Conservation (phyloP, 1,140 invertebrate species). For the Trichogramma pretiosum region DNA sequence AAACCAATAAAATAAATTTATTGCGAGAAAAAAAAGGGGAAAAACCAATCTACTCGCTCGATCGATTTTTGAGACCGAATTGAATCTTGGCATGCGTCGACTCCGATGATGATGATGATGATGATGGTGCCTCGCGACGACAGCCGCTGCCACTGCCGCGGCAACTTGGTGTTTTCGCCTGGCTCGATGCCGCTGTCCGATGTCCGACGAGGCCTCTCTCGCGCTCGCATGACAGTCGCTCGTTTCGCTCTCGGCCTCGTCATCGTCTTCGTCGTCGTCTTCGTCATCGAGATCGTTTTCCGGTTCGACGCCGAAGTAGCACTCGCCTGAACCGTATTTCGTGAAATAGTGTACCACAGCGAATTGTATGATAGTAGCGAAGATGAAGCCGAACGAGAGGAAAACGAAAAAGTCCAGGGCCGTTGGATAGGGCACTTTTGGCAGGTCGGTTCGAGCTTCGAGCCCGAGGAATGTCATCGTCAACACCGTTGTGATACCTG, state of each 20-base stretch:
- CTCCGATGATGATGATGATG: too few species aligned
- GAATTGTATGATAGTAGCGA: slow-evolving; percentile 80
- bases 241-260: neutral
- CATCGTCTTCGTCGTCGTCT: too few species aligned
- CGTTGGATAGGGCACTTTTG: slow-evolving; percentile 79
- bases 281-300: slow-evolving; percentile 42
- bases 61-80: slow-evolving; percentile 75
- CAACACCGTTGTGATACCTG: slow-evolving; percentile 73
- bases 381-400: slow-evolving; percentile 78
- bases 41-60: slow-evolving; percentile 65
- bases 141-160: slow-evolving; percentile 32
- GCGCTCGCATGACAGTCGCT: slow-evolving; percentile 22
- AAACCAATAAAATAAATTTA: slow-evolving; percentile 75
- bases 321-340: slow-evolving; percentile 79
- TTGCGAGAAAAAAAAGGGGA: slow-evolving; percentile 64
- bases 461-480: slow-evolving; percentile 84
- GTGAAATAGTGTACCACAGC: slow-evolving; percentile 85
- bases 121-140: slow-evolving; percentile 33
- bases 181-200: slow-evolving; percentile 24
- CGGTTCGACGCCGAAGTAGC: slow-evolving; percentile 63
- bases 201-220: slow-evolving; percentile 28
- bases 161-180: slow-evolving; percentile 24
- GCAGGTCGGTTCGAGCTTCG: slow-evolving; percentile 75
- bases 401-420: slow-evolving; percentile 83
- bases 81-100: slow-evolving; percentile 55